Conservation (phyloP, 2,113 vertebrate genomes). For the Ophiodon elongatus region DNA sequence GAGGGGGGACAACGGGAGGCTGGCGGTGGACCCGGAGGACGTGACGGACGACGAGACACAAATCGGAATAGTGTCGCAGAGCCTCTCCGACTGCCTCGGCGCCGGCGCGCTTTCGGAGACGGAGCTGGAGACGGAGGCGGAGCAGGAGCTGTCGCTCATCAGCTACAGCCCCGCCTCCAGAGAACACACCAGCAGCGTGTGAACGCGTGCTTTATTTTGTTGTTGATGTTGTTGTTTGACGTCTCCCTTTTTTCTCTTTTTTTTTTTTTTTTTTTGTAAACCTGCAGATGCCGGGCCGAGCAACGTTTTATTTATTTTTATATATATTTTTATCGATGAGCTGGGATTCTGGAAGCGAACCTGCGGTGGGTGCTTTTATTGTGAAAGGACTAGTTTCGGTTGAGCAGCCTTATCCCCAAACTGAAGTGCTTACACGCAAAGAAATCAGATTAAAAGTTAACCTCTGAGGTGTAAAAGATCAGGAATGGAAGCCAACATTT, state of each 20-base stretch:
- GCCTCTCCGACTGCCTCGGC: slow-evolving; percentile 61
- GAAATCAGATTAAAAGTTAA: not conserved
- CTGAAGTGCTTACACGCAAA: not conserved
- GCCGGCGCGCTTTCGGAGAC: slow-evolving; percentile 74
- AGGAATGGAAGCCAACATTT: slow-evolving; percentile 41
- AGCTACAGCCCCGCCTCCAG: slow-evolving; percentile 86
- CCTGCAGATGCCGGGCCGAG: slow-evolving; percentile 13
- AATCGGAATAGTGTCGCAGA: slow-evolving; percentile 55
- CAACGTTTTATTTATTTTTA: no score
- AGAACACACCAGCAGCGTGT: slow-evolving; percentile 94
- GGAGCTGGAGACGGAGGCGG: slow-evolving; percentile 88
- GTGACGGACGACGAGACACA: slow-evolving; percentile 70
- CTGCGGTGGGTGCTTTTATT: slow-evolving; percentile 6
- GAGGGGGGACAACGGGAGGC: slow-evolving; percentile 61
- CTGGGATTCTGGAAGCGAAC: not conserved
- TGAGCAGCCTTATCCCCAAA: slow-evolving; percentile 23
- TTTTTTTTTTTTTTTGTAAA: slow-evolving; percentile 8
- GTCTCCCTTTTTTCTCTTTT: not conserved
- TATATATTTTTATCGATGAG: not conserved
- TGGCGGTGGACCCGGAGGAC: slow-evolving; percentile 71
- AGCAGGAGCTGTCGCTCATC: slow-evolving; percentile 88
- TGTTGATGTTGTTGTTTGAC: not conserved
- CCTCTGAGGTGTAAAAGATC: not conserved
- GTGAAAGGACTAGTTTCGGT: slow-evolving; percentile 9
- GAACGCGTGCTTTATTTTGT: slow-evolving; percentile 45